A percentile compares a stretch with the other conserved stretches of the same genome.
These are phyloP conservation scores for Gallirallus australis DNA, from an alignment of 2,797 vertebrate genomes.

Conservation along the genomic window DNA sequence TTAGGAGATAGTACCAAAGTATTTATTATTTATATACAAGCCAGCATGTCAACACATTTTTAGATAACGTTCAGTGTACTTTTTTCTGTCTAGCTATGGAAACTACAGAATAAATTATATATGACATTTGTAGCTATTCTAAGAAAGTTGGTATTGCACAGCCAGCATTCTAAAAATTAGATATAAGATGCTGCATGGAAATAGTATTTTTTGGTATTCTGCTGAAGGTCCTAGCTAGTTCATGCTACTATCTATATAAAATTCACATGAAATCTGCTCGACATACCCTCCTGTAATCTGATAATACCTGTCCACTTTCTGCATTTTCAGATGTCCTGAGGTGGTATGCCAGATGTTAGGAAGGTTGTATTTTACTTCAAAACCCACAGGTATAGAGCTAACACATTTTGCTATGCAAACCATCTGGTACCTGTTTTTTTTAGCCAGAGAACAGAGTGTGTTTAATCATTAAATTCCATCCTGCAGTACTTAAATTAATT, in stretches of 20 bases:
- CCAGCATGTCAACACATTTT: conserved; percentile 72
- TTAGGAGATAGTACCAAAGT: conserved; percentile 67
- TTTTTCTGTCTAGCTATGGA: conserved; percentile 67
- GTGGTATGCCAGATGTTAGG: conserved; percentile 32
- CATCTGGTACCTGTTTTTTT: conserved; percentile 41
- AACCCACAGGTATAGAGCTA: conserved; percentile 30
- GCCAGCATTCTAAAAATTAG: conserved; percentile 42
- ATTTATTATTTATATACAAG: conserved; percentile 77
- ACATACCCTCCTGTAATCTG: neutral
- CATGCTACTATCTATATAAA: neutral
- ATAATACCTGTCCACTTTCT: neutral
- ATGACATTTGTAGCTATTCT: conserved; percentile 72
- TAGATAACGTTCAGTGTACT: conserved; percentile 52
- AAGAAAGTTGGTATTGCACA: conserved; percentile 52
- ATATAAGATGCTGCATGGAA: conserved; percentile 1
- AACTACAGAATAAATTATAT: conserved; percentile 70
- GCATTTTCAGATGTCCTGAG: conserved; percentile 32
- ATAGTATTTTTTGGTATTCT: neutral
- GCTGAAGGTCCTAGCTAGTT: neutral
- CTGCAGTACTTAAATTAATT: conserved; percentile 43
- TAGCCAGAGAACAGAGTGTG: neutral
- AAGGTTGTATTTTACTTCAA: conserved; percentile 48
- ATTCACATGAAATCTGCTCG: neutral
- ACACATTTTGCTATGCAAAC: neutral
- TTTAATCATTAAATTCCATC: conserved; percentile 26